Conservation (phyloP, 2,113 vertebrate genomes). For the Hassar affinis region DNA sequence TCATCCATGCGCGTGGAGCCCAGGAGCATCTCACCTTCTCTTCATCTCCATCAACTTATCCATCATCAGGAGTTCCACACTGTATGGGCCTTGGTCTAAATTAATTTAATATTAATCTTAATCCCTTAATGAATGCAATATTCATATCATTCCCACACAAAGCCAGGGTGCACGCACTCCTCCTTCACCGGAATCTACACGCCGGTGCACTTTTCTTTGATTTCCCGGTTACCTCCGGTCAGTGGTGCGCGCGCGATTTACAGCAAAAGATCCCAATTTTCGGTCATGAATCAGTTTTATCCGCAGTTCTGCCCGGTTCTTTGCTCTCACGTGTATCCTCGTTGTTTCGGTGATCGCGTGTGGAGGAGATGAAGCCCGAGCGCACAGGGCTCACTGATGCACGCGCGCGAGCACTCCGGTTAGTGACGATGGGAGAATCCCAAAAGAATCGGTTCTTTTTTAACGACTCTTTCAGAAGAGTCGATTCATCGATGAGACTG, state of each 20-base stretch:
- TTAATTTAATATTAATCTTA: too few species aligned
- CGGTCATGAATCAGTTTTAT: background rate
- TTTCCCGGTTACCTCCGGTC: background rate
- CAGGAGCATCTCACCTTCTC: background rate
- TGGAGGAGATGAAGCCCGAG: slow-evolving; percentile 2
- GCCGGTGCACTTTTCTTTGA: background rate
- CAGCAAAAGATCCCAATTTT: too few species aligned
- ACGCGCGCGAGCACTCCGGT: background rate
- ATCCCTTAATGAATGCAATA: too few species aligned
- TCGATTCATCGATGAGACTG: too few species aligned
- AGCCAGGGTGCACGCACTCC: background rate
- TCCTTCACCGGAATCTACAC: background rate
- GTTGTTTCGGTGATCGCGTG: background rate
- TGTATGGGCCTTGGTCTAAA: background rate
- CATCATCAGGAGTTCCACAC: background rate
- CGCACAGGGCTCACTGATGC: slow-evolving; percentile 15
- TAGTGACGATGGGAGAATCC: background rate
- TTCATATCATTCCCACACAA: background rate
- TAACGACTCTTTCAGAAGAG: background rate
- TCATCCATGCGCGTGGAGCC: background rate
- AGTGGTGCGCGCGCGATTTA: background rate
- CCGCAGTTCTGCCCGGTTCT: background rate
- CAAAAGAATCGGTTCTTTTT: slow-evolving; percentile 11
- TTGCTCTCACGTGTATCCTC: background rate
- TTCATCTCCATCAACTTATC: background rate